Percentiles rank a stretch among this genome's conserved stretches.
Evolutionary conservation across 2,888 invertebrate species (phyloP).

Genomic region (Caenorhabditis becei): DNA sequence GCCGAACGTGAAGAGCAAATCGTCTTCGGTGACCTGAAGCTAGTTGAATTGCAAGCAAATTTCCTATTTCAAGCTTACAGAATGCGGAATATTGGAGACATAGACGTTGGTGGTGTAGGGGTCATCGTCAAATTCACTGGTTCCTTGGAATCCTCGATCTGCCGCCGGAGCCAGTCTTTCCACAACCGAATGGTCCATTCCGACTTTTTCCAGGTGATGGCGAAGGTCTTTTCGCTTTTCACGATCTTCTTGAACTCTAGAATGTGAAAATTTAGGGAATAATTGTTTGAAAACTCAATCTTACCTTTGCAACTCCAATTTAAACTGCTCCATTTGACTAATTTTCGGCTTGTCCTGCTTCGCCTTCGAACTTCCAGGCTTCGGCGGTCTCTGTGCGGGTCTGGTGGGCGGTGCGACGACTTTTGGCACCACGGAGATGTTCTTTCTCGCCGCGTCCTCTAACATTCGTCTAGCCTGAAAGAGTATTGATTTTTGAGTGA

Average conservation of each 20-base stretch:
- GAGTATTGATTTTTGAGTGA: slow-evolving; percentile 1
- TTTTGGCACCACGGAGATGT: slow-evolving; percentile 56
- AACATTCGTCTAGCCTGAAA: slow-evolving; percentile 74
- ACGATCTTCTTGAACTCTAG: slow-evolving; percentile 96
- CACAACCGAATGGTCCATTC: slow-evolving; percentile 65
- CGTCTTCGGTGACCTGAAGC: slow-evolving; percentile 82
- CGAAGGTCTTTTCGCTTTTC: slow-evolving; percentile 93
- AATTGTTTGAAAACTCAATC: not conserved
- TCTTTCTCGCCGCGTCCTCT: slow-evolving; percentile 68
- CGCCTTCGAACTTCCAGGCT: slow-evolving; percentile 81
- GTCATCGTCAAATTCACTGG: slow-evolving; percentile 95
- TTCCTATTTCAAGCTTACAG: slow-evolving; percentile 85
- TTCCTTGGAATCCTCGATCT: slow-evolving; percentile 82
- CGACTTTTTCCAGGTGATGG: slow-evolving; percentile 82
- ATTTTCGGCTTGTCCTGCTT: slow-evolving; percentile 88
- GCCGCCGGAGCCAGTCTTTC: slow-evolving; percentile 73
- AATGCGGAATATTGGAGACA: slow-evolving; percentile 96
- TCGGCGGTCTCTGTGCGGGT: slow-evolving; percentile 85
- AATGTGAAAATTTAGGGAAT: slow-evolving; percentile 19
- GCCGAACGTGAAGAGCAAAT: slow-evolving; percentile 97
- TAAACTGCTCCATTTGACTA: slow-evolving; percentile 96
- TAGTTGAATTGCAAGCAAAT: too few species aligned
- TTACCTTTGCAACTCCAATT: slow-evolving; percentile 95
- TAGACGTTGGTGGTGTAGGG: slow-evolving; percentile 98
- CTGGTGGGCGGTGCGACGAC: slow-evolving; percentile 63